Conservation (phyloP, 2,888 invertebrate species). For the Tiliacea aurago region DNA sequence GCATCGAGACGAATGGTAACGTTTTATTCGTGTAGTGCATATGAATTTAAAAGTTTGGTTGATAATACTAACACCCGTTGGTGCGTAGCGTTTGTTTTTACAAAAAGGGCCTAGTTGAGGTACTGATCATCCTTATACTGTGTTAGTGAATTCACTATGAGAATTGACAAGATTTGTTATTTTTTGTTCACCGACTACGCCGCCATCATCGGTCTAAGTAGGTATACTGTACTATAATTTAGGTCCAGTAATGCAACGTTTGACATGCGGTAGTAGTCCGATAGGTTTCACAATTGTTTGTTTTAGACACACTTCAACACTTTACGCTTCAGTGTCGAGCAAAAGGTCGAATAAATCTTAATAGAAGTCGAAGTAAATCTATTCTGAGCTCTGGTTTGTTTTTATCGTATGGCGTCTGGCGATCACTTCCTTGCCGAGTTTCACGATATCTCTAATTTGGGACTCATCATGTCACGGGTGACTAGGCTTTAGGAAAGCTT, state of each 20-base stretch:
- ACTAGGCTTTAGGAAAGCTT: background rate
- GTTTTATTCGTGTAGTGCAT: background rate
- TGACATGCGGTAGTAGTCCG: conserved; percentile 24
- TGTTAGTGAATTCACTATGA: background rate
- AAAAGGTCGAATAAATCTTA: conserved; percentile 44
- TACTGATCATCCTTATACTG: background rate
- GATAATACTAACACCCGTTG: background rate
- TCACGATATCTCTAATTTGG: conserved; percentile 20
- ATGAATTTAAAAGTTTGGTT: background rate
- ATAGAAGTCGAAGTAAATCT: conserved; percentile 18
- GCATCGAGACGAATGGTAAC: background rate
- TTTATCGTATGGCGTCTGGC: conserved; percentile 37
- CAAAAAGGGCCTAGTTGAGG: no score
- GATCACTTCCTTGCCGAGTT: conserved; percentile 11
- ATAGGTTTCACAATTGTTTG: conserved; percentile 22
- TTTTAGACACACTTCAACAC: conserved; percentile 30
- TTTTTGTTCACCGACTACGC: background rate
- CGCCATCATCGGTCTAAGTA: no score
- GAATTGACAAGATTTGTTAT: background rate
- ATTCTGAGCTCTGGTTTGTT: conserved; percentile 35
- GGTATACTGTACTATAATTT: conserved; percentile 8
- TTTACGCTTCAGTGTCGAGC: conserved; percentile 18
- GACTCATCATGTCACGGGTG: background rate
- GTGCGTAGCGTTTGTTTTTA: no score
- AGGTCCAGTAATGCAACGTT: conserved; percentile 28